Evolutionary conservation across 2,888 invertebrate genomes (phyloP).

Genomic region (Caenorhabditis becei): DNA sequence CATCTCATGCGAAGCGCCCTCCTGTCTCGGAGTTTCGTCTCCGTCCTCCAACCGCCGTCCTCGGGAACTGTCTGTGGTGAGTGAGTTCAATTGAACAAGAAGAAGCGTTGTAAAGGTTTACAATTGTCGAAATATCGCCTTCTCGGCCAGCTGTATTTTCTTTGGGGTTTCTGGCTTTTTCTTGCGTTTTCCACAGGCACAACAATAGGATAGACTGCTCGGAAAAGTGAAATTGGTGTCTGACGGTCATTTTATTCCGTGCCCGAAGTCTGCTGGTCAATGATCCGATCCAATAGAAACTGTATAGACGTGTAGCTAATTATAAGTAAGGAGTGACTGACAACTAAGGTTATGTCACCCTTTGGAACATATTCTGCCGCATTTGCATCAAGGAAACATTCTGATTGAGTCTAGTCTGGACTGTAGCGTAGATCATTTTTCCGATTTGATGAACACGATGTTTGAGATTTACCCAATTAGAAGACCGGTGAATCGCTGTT

Average conservation of each 20-base stretch:
- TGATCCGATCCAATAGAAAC: conserved; percentile 36
- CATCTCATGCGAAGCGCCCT: conserved; percentile 69
- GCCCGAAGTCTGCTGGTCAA: conserved; percentile 22
- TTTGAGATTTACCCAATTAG: conserved; percentile 29
- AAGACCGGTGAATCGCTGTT: conserved; percentile 1
- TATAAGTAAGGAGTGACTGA: conserved; percentile 19
- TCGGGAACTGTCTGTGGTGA: conserved; percentile 43
- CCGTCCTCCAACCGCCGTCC: conserved; percentile 32
- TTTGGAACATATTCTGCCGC: background rate
- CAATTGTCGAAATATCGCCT: background rate
- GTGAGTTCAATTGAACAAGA: conserved; percentile 2
- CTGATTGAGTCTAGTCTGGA: background rate
- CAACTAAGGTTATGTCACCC: background rate
- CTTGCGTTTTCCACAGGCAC: conserved; percentile 16
- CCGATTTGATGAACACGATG: background rate
- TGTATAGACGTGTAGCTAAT: conserved; percentile 15
- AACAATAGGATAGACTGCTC: conserved; percentile 12
- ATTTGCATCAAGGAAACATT: background rate
- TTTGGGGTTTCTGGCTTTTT: too few relatives aligned
- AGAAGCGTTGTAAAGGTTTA: conserved; percentile 19
- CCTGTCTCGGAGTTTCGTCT: conserved; percentile 69
- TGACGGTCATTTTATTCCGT: conserved; percentile 20
- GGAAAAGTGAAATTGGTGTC: conserved; percentile 30
- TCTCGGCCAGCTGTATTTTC: conserved; percentile 29
- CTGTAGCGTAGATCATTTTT: conserved; percentile 1